These are phyloP conservation scores for Lepidochrysops patricia DNA, from an alignment of 2,888 invertebrate species.

Conservation along the genomic window DNA sequence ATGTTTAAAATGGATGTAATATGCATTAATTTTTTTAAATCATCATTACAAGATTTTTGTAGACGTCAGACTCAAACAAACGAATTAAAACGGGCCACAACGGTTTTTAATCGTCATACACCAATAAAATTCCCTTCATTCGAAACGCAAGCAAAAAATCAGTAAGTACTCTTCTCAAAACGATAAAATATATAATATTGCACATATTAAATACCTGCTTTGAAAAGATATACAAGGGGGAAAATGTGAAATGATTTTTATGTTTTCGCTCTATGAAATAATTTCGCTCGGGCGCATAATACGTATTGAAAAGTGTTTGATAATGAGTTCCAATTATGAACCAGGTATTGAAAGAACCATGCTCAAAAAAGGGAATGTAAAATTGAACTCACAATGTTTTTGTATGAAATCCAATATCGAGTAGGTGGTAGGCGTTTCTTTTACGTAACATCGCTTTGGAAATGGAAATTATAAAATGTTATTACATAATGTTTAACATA, in stretches of 20 bases:
- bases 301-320: neutral
- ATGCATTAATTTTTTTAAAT: no score
- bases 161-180: neutral
- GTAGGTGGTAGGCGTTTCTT: no score
- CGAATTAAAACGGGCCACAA: no score
- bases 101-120: no score
- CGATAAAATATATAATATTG: neutral
- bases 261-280: neutral
- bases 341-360: neutral
- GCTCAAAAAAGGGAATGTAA: neutral
- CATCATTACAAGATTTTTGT: no score
- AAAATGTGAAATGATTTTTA: neutral
- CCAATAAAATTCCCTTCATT: neutral
- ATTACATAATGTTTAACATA: no score
- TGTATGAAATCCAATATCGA: no score
- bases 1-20: no score
- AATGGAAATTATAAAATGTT: no score
- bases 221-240: neutral
- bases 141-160: neutral
- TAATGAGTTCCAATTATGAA: conserved; percentile 1
- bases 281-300: neutral
- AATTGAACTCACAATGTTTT: no score
- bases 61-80: no score
- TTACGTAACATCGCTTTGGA: no score
- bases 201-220: neutral